Evolutionary conservation across 35 echinoderm and acorn worm genomes (phyloP), one percentile per base, ranked within the genome.

Genomic region (Ophioderma brevispina): DNA sequence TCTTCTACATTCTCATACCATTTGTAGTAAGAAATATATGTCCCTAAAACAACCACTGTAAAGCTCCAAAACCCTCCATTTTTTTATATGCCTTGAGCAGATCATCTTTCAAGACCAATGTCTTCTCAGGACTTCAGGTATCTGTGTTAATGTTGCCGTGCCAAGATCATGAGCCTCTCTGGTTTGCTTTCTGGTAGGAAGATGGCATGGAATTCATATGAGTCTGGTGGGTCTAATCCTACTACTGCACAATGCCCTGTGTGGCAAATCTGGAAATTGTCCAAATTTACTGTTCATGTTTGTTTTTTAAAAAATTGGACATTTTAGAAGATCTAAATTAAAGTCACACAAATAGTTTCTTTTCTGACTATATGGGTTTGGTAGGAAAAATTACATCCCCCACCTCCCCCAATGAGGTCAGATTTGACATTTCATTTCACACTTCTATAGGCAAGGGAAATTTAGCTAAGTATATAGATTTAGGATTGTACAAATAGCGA

Each of bases 51-150:
- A 99, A 81, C 87, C 93, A 99, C 78, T 85, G 91, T 78, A 99
- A 34, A 19, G 87, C 86, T 49, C 95, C 97, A 85, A 99, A 76
- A 0, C 91, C 93, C 32, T 98, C 96, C n/a, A n/a, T n/a, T 40
- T 90, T 81, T 25, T 70, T 70, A 76, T 95, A 99, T 39, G 86
- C 78, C 37, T 95, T 90, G 31, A 99, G 86, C 0, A 99, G 85
- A 32, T 95, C 97, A 83, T 92, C 86, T 38, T 99, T 99, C 18
- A 94, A 40, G 35, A 91, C 87, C 55, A 99, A 39, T 0, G 97
- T 99, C 6, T 89, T 91, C 81, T 99, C 97, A 31, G 97, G 97
- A 77, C 76, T 99, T 99, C 40, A 84, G 93, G 91, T 99, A 99
- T 35, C 97, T 52, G 64, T 95, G 94, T 75, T 99, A 94, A 40